Conservation (phyloP, 2,888 invertebrate genomes). For the Germaria angustata region DNA sequence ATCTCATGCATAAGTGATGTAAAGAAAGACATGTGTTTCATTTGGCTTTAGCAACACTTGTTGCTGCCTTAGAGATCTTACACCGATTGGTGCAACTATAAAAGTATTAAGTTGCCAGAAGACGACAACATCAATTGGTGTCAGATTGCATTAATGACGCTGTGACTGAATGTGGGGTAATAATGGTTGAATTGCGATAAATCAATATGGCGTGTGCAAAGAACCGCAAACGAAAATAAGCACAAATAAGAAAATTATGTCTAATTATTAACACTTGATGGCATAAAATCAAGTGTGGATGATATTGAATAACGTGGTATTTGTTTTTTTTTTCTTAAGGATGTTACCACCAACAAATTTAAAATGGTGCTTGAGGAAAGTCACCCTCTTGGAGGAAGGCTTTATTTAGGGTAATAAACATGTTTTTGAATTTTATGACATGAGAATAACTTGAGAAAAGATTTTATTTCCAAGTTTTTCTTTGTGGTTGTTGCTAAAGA, state of each 20-base stretch:
- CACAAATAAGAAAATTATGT: constrained; percentile 21
- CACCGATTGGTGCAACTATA: constrained; percentile 49
- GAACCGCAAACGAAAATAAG: constrained; percentile 11
- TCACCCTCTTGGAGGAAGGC: constrained; percentile 15
- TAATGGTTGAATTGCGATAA: constrained; percentile 44
- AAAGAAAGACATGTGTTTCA: constrained; percentile 14
- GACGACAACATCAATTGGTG: constrained; percentile 29
- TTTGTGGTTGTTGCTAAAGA: constrained; percentile 24
- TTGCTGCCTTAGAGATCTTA: constrained; percentile 31
- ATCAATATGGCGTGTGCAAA: constrained; percentile 65
- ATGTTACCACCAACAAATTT: not conserved
- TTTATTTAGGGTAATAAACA: constrained; percentile 48
- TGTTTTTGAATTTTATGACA: constrained; percentile 52
- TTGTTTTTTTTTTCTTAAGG: not conserved
- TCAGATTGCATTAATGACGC: constrained; percentile 45
- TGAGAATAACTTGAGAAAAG: constrained; percentile 34
- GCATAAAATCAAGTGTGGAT: constrained; percentile 60
- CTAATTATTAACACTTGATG: constrained; percentile 62
- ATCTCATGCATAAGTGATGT: not conserved
- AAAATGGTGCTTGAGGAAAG: constrained; percentile 59
- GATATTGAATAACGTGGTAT: constrained; percentile 50
- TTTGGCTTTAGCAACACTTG: constrained; percentile 47
- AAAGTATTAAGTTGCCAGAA: constrained; percentile 55
- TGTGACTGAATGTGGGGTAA: constrained; percentile 11
- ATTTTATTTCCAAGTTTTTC: constrained; percentile 15